Base-by-base conservation (phyloP, 2,888 invertebrate species). In the Tetragonula carbonaria region DNA sequence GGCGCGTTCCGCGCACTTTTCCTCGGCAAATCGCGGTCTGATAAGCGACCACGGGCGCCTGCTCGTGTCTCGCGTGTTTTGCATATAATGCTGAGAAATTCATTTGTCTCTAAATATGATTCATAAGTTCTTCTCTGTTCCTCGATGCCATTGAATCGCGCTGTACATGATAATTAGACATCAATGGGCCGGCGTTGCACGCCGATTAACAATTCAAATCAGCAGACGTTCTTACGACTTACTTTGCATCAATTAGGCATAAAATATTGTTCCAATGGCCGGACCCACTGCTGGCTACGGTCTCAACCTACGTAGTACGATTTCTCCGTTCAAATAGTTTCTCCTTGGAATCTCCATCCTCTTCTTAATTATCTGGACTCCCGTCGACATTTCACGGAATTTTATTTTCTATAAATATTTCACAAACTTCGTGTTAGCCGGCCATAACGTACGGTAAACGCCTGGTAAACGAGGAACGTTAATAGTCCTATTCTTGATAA, bases 1-100 rank as follows among this genome's bases (percentile, higher is more conserved):
- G 76, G 62, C 77, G 18, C 57, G 38, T 50, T 50, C 68, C 23
- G 59, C 68, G 51, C 38, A 67, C 50, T 83, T 81, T 79, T 76
- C 65, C 59, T 62, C 51, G 2, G 81, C 68, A 23, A 79, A 80
- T 71, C 70, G 50, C 55, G 38, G 18, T 50, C 72, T 73, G 85
- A 85, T 82, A 86, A 85, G 57, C 74, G 65, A 11, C 45, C 65
- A 2, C 59, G 62, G 16, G 13, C 62, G 67, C 51, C 1, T 45
- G 38, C 57, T 14, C 16, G 18, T 5, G 21, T 65, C 23, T 50
- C 62, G 21, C 4, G 28, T 28, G 74, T 66, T 86, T 86, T 80
- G 85, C 86, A 85, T 85, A 86, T 86, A 86, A 86, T 85, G 77
- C 86, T 62, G 82, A 65, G 85, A 86, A 82, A 86, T 86, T 86